Conservation (phyloP, 2,113 vertebrate species). For the Penelope pileata region DNA sequence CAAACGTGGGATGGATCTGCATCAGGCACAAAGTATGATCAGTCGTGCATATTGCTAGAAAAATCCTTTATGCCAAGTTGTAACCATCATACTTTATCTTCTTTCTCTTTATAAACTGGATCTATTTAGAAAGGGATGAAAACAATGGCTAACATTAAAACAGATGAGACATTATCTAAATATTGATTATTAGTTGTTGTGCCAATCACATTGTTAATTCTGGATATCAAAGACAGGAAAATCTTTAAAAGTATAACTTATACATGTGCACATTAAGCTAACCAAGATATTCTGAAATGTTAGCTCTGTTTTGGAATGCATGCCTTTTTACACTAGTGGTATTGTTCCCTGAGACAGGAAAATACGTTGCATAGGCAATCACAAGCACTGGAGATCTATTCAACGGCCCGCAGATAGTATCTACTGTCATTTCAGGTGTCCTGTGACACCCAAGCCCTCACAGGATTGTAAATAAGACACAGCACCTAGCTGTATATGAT, state of each 20-base stretch:
- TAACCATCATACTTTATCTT: background rate
- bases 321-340: background rate
- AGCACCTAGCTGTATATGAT: constrained; percentile 8
- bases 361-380: background rate
- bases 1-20: background rate
- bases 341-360: background rate
- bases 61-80: background rate
- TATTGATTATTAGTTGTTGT: background rate
- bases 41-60: background rate
- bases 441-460: background rate
- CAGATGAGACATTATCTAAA: background rate
- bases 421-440: background rate
- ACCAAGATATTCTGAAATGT: background rate
- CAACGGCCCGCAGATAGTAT: background rate
- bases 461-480: background rate
- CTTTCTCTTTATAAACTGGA: background rate
- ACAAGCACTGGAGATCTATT: background rate
- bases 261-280: background rate
- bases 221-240: background rate
- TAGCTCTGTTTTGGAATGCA: background rate
- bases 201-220: background rate
- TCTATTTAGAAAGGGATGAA: background rate
- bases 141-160: background rate
- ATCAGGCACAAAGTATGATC: background rate
- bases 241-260: background rate